Base-by-base conservation (phyloP, 1,140 invertebrate genomes). In the Trichomalopsis sarcophagae region DNA sequence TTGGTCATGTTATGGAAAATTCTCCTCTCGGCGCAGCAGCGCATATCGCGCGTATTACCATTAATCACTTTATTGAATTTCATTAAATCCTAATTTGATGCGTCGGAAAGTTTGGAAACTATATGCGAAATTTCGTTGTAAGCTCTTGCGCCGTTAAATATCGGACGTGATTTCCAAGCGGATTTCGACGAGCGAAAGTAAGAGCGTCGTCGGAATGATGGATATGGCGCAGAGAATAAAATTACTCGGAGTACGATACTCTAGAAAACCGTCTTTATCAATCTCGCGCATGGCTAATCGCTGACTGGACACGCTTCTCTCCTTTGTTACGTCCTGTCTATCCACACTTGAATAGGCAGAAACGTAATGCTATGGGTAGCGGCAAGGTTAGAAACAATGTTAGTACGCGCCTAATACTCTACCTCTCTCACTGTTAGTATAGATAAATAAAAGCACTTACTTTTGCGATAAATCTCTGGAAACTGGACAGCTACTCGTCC, bases 1-100 rank as follows among this genome's bases (percentile, higher is more conserved):
- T 82, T 62, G 47, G 76, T 62, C 30, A 44, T 36, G 17, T 75
- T 75, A 75, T 4, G 36, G 7, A 75, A 75, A 75, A 75, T 44
- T 21, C 40, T 33, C 73, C 36, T 47, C 21, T 27, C 27, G 27
- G 73, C 5, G 36, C 23, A 66, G 33, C 2, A 27, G 27, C 27
- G 27, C 23, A 30, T 11, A 2, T 50, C 44, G 10, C 77, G 2
- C 13, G 44, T 10, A 36, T 80, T 69, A 47, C 2, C 36, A 81
- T 55, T 30, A 81, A 73, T 73, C 17, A 73, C 47, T 9, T 68
- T 47, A 27, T 81, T 69, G 3, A n/a, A 50, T 74, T 36, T 74
- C 6, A 74, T 74, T 44, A 44, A 44, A 44, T 44, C 40, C 40
- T 44, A 44, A 44, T 74, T 36, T 36, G 73, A 36, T 36, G 23